Conservation (phyloP, 2,113 vertebrate genomes). For the Oophaga pumilio region DNA sequence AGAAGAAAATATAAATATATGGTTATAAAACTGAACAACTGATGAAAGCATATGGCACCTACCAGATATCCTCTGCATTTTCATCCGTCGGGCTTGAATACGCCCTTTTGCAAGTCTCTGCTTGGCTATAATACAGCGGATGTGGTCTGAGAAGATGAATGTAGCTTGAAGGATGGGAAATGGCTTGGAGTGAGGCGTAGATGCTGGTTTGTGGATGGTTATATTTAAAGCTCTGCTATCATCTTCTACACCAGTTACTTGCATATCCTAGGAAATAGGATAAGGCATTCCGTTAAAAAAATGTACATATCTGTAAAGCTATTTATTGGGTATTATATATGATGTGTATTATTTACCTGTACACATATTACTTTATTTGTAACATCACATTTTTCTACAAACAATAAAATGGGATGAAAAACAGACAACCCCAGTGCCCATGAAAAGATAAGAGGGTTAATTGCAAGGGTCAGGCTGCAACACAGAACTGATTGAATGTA, state of each 20-base stretch:
- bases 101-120: constrained; percentile 95
- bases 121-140: constrained; percentile 98
- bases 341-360: too few species aligned
- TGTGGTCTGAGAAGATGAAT: constrained; percentile 95
- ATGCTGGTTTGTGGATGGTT: constrained; percentile 92
- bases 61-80: constrained; percentile 98
- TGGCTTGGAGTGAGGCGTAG: constrained; percentile 94
- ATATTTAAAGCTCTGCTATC: constrained; percentile 95
- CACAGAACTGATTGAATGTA: too few species aligned
- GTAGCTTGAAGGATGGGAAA: constrained; percentile 97
- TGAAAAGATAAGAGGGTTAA: background rate
- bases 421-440: background rate
- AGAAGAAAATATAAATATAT: too few species aligned
- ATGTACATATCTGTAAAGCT: too few species aligned
- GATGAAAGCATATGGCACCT: background rate
- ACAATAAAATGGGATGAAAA: too few species aligned
- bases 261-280: constrained; percentile 86
- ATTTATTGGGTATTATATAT: background rate
- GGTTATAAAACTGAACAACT: background rate
- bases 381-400: too few species aligned
- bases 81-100: constrained; percentile 94
- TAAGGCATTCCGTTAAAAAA: background rate
- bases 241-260: constrained; percentile 95
- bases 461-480: background rate
- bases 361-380: too few species aligned